Base-by-base conservation (phyloP, 1,140 invertebrate species). In the Euglossa dilemma region DNA sequence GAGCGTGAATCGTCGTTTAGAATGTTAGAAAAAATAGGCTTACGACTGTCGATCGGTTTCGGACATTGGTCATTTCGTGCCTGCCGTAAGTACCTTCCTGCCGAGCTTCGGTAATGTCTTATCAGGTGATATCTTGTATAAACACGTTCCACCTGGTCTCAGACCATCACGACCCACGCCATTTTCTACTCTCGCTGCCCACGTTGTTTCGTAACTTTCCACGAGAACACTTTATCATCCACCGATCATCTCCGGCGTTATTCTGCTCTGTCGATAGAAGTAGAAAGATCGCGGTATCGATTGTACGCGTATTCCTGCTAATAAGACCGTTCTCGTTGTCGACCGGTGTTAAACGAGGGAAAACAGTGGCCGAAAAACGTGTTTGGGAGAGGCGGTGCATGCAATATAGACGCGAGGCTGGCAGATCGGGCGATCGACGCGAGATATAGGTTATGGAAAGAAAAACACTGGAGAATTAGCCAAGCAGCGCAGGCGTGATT, bases 81-180 rank as follows among this genome's bases (percentile, higher is more conserved):
- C 66, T 74, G 43, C 11, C 59, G 23, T 59, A 59, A 47, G 63
- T 36, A 25, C 28, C 87, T 64, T 77, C 63, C 67, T 63, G 76
- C 43, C 72, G 76, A 79, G 87, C 56, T 66, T 81, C 73, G 84
- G 47, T 56, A 78, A 76, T 84, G 80, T 57, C 85, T 89, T 89
- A 89, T 89, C 88, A 84, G 78, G 75, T 28, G 85, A 52, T 89
- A 89, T 89, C 88, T 89, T 89, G 88, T 89, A 86, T 83, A 89
- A 89, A 89, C 87, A 89, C 75, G 88, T 89, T 88, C 85, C 88
- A 89, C 88, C 88, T 89, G 88, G 87, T 87, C 85, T 70, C 67
- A 80, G 77, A 70, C 73, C 81, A 76, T 79, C 85, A 81, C 85
- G 77, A 75, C 85, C 87, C 88, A 89, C 85, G 88, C 87, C 80